These are phyloP conservation scores for Drosophila obscura DNA, from an alignment of 1,140 invertebrate species.

Conservation along the genomic window DNA sequence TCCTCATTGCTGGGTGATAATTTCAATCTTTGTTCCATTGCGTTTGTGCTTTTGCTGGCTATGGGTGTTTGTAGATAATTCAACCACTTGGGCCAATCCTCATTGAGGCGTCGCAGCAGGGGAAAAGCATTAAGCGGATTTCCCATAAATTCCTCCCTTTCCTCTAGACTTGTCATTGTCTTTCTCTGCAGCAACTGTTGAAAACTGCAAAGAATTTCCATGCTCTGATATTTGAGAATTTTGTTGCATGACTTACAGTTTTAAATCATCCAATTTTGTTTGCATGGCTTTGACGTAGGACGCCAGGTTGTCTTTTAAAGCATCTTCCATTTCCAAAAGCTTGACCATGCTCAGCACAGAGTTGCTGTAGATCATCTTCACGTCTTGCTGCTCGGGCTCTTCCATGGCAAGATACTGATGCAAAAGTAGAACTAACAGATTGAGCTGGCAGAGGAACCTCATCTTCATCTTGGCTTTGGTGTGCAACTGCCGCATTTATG, in stretches of 20 bases:
- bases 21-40: constrained; percentile 19
- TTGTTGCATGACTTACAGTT: constrained; percentile 15
- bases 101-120: constrained; percentile 38
- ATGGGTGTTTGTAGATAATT: constrained; percentile 26
- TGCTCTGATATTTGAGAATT: too few relatives aligned
- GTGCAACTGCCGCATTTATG: not conserved
- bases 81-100: constrained; percentile 63
- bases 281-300: constrained; percentile 35
- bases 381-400: not conserved
- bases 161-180: not conserved
- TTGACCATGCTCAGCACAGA: constrained; percentile 39
- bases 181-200: constrained; percentile 16
- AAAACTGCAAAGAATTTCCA: constrained; percentile 6
- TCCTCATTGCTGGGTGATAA: constrained; percentile 17
- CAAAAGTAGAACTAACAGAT: not conserved
- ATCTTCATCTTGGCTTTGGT: constrained; percentile 19
- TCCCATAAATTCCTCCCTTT: constrained; percentile 33
- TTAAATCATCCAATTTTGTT: constrained; percentile 41
- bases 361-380: constrained; percentile 25
- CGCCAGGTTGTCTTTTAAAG: constrained; percentile 15
- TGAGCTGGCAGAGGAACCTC: constrained; percentile 5
- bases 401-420: not conserved
- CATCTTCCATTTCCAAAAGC: constrained; percentile 44
- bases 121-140: constrained; percentile 54
- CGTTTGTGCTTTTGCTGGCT: not conserved